Conservation (phyloP, 2,113 vertebrate species). For the Calonectris borealis region DNA sequence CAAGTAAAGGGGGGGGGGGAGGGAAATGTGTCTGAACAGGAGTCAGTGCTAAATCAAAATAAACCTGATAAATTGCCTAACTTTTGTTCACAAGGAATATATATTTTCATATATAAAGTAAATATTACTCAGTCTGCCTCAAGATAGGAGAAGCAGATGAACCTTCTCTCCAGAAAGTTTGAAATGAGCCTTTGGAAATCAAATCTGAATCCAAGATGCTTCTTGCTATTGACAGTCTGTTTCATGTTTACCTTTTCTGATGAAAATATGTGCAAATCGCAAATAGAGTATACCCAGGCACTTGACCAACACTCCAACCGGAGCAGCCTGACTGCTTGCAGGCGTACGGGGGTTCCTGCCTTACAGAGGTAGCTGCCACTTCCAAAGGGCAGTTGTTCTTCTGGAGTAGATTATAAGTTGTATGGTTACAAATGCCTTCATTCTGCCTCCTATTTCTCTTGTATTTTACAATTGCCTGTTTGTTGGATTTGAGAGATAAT, state of each 20-base stretch:
- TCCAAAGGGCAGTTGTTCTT: background rate
- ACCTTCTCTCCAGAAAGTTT: background rate
- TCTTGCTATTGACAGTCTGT: background rate
- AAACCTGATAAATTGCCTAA: background rate
- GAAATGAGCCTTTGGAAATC: background rate
- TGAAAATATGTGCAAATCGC: background rate
- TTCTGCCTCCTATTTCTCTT: background rate
- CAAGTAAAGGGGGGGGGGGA: background rate
- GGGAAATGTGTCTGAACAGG: background rate
- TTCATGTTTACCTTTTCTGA: background rate
- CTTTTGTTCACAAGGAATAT: background rate
- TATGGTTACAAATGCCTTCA: background rate
- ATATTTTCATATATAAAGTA: background rate
- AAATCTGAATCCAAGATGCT: background rate
- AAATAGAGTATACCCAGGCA: background rate
- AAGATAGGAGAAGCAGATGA: background rate
- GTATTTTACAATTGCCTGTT: background rate
- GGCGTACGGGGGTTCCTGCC: background rate
- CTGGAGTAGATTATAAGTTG: background rate
- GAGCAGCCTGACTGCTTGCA: background rate
- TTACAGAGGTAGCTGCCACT: background rate
- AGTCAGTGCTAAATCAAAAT: background rate
- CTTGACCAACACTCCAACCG: background rate
- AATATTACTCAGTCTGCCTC: background rate
- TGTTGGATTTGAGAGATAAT: slow-evolving; percentile 25